phyloP scores from a whole-genome alignment of 2,113 vertebrate species.

The Thalassarche chlororhynchos region DNA sequence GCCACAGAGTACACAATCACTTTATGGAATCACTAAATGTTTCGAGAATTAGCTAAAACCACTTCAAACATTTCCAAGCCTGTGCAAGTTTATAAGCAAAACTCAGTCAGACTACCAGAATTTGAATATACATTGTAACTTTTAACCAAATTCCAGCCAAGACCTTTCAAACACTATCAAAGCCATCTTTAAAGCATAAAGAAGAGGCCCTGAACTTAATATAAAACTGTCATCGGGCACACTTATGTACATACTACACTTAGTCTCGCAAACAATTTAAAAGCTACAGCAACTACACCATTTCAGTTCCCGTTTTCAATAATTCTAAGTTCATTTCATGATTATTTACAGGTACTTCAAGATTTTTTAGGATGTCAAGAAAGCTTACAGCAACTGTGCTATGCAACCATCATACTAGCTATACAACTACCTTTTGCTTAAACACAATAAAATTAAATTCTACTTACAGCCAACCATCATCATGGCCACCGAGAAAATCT shows the following conservation, averaged over 20 bases:
- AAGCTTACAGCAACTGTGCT: neutral
- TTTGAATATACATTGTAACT: neutral
- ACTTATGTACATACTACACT: neutral
- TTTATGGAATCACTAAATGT: neutral
- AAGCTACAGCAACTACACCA: neutral
- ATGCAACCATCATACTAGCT: fast-evolving
- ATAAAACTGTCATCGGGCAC: neutral
- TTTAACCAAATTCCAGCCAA: neutral
- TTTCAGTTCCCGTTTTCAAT: neutral
- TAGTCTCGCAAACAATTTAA: neutral
- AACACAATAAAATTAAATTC: neutral
- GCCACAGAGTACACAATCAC: neutral
- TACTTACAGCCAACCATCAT: conserved; percentile 99
- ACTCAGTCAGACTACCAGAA: neutral
- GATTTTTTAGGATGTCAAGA: neutral
- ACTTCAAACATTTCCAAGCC: neutral
- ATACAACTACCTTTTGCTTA: neutral
- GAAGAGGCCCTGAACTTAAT: neutral
- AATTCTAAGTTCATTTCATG: neutral
- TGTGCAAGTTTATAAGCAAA: neutral
- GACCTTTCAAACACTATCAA: neutral
- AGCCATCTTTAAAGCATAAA: neutral
- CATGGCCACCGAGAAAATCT: conserved; percentile 98
- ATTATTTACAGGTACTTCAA: neutral
- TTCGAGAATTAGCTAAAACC: neutral